Base-by-base conservation (phyloP, 1,140 invertebrate species). In the Penaeus indicus region DNA sequence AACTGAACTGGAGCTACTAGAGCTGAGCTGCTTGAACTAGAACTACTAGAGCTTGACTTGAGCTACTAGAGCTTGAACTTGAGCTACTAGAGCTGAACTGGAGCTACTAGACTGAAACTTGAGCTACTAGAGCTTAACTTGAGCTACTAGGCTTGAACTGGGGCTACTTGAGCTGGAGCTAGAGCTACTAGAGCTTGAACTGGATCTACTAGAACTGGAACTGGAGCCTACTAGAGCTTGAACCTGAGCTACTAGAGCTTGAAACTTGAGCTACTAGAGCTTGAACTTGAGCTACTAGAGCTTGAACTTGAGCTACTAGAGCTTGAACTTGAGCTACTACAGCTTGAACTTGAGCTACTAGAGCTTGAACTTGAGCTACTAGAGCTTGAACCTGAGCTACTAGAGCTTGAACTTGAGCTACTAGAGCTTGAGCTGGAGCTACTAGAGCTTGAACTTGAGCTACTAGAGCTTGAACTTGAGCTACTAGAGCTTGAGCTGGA, bases 401-500 rank as follows among this genome's bases (percentile, higher is more conserved):
- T n/a, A n/a, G n/a, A n/a, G n/a, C n/a, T n/a, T n/a, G n/a, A n/a
- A n/a, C n/a, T 54, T 10, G 47, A 54, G 8, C 47, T 67, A 21
- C 80, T 83, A 5, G 62, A 54, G 13, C 47, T 54, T 54, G 25
- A 22, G 5, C 80, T 62, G n/a, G n/a, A n/a, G n/a, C n/a, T n/a
- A n/a, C n/a, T n/a, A n/a, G n/a, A n/a, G n/a, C 54, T 38, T 11
- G 54, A 82, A n/a, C 32, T 72, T 54, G 27, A 42, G n/a, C 63
- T 42, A 27, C 32, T 69, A 10, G 67, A 84, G 22, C 83, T 84
- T 38, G 67, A 72, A 22, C 38, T 61, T n/a, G 27, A 42, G n/a
- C 63, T 42, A 27, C 32, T 69, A 10, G 67, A 84, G 22, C 83
- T 84, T 38, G 67, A 72, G 38, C 25, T 84, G 42, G n/a, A n/a